A percentile compares a stretch with the other conserved stretches of the same genome.
phyloP scores from a whole-genome alignment of 2,113 vertebrate species.

The Serilophus lunatus region DNA sequence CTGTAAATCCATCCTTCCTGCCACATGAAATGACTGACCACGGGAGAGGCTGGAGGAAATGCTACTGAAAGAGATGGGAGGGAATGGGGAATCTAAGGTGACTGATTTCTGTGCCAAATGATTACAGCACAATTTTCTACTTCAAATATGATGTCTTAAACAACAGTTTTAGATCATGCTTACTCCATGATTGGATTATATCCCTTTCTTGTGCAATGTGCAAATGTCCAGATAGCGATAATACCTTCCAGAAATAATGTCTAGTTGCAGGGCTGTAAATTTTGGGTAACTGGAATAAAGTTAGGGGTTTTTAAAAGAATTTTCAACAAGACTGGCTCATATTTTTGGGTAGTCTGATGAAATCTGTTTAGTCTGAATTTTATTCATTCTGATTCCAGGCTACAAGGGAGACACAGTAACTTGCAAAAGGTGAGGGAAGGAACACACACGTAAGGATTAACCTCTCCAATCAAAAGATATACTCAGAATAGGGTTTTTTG shows the following conservation, averaged over 20 bases:
- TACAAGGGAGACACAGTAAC: neutral
- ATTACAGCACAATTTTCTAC: neutral
- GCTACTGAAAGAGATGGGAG: neutral
- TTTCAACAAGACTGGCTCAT: neutral
- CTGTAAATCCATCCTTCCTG: neutral
- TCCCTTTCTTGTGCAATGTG: neutral
- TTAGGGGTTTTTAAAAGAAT: neutral
- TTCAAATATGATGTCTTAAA: neutral
- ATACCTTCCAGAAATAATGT: neutral
- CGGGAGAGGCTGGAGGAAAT: neutral
- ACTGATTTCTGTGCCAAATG: neutral
- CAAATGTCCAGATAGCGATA: neutral
- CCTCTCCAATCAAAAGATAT: neutral
- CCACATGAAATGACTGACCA: neutral
- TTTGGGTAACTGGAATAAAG: neutral
- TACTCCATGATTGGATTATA: neutral
- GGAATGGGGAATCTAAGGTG: neutral
- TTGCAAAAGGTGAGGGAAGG: neutral
- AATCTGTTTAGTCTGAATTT: neutral
- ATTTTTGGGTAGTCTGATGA: neutral
- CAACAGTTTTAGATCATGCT: neutral
- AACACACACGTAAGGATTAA: neutral
- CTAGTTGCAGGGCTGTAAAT: neutral
- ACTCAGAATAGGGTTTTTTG: neutral
- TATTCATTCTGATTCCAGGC: neutral